A percentile compares a stretch with the other conserved stretches of the same genome.
Conservation (phyloP, 2,113 vertebrate species). For the Acinonyx jubatus region DNA sequence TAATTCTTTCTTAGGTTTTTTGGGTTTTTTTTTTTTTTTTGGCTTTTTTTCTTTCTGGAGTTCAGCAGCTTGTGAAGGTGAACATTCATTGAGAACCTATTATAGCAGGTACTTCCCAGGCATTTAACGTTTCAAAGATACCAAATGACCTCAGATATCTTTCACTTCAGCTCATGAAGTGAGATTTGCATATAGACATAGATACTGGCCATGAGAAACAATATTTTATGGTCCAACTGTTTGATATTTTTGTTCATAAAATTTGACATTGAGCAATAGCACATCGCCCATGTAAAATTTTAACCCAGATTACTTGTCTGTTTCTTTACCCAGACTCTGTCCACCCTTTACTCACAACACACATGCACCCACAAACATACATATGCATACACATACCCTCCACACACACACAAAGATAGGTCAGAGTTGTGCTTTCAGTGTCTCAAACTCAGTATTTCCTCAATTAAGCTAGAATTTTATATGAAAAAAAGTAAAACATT, state of each 20-base stretch:
- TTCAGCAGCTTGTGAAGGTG: constrained; percentile 29
- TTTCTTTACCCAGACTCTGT: not conserved
- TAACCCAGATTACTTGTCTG: not conserved
- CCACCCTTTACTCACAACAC: not conserved
- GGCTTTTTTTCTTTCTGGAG: constrained; percentile 57
- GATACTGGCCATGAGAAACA: not conserved
- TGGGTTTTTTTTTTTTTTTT: constrained; percentile 18
- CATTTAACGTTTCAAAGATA: not conserved
- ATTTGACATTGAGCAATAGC: not conserved
- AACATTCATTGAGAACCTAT: not conserved
- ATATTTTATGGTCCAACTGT: not conserved
- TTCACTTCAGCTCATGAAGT: not conserved
- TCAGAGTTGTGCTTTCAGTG: not conserved
- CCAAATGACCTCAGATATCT: not conserved
- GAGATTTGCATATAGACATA: not conserved
- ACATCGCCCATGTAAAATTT: not conserved
- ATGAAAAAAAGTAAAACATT: not conserved
- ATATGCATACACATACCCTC: not conserved
- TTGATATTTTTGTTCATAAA: constrained; percentile 7
- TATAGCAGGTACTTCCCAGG: not conserved
- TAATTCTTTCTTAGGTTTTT: constrained; percentile 60
- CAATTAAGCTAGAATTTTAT: not conserved
- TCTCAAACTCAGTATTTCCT: not conserved
- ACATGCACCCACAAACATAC: not conserved
- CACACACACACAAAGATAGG: not conserved